These are phyloP conservation scores for Jordanella pulchra DNA, from an alignment of 2,797 vertebrate species.

Conservation along the genomic window DNA sequence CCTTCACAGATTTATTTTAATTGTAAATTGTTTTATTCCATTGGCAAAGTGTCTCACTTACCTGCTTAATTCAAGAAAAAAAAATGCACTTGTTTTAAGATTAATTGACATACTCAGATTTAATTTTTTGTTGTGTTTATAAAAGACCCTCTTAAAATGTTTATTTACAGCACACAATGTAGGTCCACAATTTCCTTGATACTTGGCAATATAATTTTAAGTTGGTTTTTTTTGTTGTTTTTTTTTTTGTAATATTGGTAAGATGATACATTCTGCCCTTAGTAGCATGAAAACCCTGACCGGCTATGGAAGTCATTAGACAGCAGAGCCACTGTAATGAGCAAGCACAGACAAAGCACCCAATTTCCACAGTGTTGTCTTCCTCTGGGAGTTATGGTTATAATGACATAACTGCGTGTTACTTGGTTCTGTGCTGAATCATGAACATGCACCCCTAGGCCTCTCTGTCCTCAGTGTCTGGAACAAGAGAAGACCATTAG, in stretches of 20 bases:
- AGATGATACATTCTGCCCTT: conserved; percentile 10
- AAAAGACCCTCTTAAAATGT: conserved; percentile 32
- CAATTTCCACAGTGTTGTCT: conserved; percentile 60
- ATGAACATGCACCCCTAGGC: conserved; percentile 45
- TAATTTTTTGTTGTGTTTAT: too few relatives aligned
- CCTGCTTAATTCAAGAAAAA: too few relatives aligned
- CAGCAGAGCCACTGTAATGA: conserved; percentile 59
- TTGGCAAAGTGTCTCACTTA: too few relatives aligned
- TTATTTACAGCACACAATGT: conserved; percentile 11
- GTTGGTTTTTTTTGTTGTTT: not conserved
- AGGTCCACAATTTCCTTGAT: not conserved
- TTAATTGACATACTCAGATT: too few relatives aligned
- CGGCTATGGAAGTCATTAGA: conserved; percentile 51
- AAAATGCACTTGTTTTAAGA: too few relatives aligned
- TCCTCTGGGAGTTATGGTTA: conserved; percentile 56
- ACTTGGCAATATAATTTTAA: conserved; percentile 11
- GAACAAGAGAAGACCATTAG: conserved; percentile 28
- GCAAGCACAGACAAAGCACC: conserved; percentile 61
- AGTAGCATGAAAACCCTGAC: conserved; percentile 3
- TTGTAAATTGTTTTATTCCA: too few relatives aligned
- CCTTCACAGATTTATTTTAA: too few relatives aligned
- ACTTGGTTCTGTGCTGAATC: conserved; percentile 71
- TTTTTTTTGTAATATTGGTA: conserved; percentile 18
- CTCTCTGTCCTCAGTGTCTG: conserved; percentile 27
- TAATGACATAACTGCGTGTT: conserved; percentile 70